Evolutionary conservation across 2,113 vertebrate species (phyloP), one percentile per base, ranked within the genome.

Genomic region (Lanius collurio): DNA sequence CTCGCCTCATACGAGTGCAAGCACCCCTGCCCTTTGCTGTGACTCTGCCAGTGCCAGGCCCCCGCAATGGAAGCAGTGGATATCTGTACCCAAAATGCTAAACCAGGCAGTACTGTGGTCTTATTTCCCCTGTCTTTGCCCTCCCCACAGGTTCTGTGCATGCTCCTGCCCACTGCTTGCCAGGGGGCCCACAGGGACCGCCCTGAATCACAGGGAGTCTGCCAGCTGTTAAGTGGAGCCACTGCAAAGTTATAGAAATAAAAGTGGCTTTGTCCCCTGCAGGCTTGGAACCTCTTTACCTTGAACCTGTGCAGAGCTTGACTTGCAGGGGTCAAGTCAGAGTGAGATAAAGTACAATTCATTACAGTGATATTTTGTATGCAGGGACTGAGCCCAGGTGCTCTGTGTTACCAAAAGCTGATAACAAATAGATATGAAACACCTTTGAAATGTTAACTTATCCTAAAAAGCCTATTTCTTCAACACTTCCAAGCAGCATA

Each of bases 381-480:
- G 68, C 79, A 64, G 90, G 39, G 53, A 24, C 65, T 93, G 83
- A 90, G 86, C 65, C 80, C 78, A 63, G 73, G 17, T 1, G 0
- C 12, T 2, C 33, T 31, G 47, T 33, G 31, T 42, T 82, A 92
- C 46, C 56, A 50, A 91, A 90, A 88, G 69, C 81, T 84, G 75
- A 68, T 85, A 95, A 92, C 89, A 95, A 95, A 90, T 15, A 94
- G 67, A 79, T 35, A 35, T n/a, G 71, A 78, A 91, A 76, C 70
- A 71, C 77, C 91, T 95, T 91, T 89, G 90, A 96, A 95, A 97
- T 83, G 56, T 31, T 91, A 77, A 79, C 80, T 95, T 95, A 70
- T 5, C 50, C 75, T 56, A 53, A 88, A 88, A 95, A 85, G 12
- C 39, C 55, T 16, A 42, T 93, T 93, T 87, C 78, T 88, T 75